phyloP scores from a whole-genome alignment of 2,113 vertebrate species.

The Acrocephalus kingi region DNA sequence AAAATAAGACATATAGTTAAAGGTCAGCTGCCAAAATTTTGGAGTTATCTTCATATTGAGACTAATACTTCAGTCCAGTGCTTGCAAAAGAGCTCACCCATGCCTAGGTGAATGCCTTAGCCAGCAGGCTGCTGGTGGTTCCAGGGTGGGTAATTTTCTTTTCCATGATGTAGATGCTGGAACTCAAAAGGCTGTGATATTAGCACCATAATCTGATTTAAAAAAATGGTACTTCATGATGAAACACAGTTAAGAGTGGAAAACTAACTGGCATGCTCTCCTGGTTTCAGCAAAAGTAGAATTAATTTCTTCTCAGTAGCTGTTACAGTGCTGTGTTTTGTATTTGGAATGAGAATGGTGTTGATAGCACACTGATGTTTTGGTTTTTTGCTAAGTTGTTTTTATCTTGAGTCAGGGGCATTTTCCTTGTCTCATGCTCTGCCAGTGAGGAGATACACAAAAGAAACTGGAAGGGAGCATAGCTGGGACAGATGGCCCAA shows the following conservation, averaged over 20 bases:
- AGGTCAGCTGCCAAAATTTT: neutral
- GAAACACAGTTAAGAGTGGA: neutral
- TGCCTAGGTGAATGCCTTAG: neutral
- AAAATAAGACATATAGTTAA: conserved; percentile 9
- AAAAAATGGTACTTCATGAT: neutral
- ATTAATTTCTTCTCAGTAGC: neutral
- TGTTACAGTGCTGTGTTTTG: neutral
- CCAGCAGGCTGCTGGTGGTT: neutral
- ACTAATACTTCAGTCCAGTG: neutral
- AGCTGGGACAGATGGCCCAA: neutral
- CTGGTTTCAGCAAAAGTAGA: neutral
- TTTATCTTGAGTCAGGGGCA: neutral
- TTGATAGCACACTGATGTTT: neutral
- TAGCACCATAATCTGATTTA: neutral
- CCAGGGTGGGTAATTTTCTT: neutral
- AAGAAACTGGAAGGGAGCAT: neutral
- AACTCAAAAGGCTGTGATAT: neutral
- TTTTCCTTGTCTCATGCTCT: neutral
- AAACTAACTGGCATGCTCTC: neutral
- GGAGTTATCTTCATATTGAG: neutral
- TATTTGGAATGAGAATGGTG: neutral
- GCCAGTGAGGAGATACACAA: neutral
- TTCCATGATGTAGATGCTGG: neutral
- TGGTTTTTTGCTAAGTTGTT: neutral
- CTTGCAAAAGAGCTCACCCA: neutral